phyloP scores from a whole-genome alignment of 1,140 invertebrate species.

The Psilanteris sp. region DNA sequence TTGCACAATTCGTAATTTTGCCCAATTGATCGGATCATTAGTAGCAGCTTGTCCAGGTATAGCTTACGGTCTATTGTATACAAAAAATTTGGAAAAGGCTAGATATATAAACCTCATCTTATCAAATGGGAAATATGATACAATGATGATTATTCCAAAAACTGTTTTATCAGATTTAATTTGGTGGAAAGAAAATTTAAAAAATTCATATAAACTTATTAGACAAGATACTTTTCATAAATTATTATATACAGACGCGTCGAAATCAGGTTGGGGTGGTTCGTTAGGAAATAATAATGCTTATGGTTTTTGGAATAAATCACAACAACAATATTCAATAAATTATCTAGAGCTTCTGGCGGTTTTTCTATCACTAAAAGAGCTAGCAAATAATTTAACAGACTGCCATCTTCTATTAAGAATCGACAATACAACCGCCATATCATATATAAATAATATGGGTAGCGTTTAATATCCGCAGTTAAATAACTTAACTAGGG shows the following conservation, averaged over 20 bases:
- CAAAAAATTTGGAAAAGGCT: slow-evolving; percentile 42
- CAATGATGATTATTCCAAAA: slow-evolving; percentile 14
- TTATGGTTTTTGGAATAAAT: slow-evolving; percentile 23
- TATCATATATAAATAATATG: slow-evolving; percentile 12
- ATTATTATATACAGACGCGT: slow-evolving; percentile 39
- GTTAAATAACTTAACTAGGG: slow-evolving; percentile 15
- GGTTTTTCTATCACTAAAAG: neutral
- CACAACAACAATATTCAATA: slow-evolving; percentile 5
- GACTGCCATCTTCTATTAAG: slow-evolving; percentile 4
- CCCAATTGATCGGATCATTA: slow-evolving; percentile 52
- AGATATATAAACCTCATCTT: slow-evolving; percentile 21
- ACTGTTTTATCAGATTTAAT: slow-evolving; percentile 6
- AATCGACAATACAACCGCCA: slow-evolving; percentile 12
- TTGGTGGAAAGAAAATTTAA: slow-evolving; percentile 44
- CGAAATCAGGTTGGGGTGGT: slow-evolving; percentile 34
- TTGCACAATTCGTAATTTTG: slow-evolving; percentile 48
- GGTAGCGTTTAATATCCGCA: neutral
- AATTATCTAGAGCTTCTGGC: slow-evolving; percentile 6
- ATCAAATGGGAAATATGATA: slow-evolving; percentile 24
- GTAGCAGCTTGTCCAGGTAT: slow-evolving; percentile 56
- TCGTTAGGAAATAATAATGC: slow-evolving; percentile 1
- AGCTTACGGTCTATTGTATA: slow-evolving; percentile 54
- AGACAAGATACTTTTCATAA: neutral
- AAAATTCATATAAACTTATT: no score
- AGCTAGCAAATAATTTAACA: neutral